phyloP scores from a whole-genome alignment of 37 sponge, comb jelly and placozoan genomes.

The Halichondria panicea region DNA sequence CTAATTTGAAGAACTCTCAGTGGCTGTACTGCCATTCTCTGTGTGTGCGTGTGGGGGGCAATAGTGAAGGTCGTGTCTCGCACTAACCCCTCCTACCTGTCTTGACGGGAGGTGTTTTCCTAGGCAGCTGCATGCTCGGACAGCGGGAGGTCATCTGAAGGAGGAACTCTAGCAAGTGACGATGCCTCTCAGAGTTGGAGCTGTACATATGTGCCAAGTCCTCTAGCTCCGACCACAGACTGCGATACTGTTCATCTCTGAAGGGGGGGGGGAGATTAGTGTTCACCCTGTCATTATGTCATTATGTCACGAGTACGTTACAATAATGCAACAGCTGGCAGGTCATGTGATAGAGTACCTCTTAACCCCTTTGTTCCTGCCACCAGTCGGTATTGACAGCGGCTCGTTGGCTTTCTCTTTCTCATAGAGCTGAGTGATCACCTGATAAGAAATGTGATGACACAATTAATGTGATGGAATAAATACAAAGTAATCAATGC shows the following conservation, averaged over 20 bases:
- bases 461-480: too few species aligned
- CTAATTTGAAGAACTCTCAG: too few species aligned
- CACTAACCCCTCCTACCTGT: background rate
- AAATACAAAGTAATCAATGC: too few species aligned
- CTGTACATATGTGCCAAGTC: conserved; percentile 34
- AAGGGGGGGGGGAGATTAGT: too few species aligned
- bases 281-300: too few species aligned
- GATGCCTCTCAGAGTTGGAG: conserved; percentile 49
- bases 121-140: conserved; percentile 12
- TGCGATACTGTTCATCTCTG: conserved; percentile 87
- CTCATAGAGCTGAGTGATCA: conserved; percentile 18
- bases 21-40: too few species aligned
- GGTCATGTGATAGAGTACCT: conserved; percentile 27
- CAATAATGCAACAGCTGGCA: too few species aligned
- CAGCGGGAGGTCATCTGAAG: conserved; percentile 5
- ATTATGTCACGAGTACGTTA: too few species aligned
- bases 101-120: conserved; percentile 15
- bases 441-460: too few species aligned
- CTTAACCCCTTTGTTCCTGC: conserved; percentile 47
- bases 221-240: conserved; percentile 81
- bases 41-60: background rate
- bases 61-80: background rate
- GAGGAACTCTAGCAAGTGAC: conserved; percentile 26
- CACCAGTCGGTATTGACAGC: conserved; percentile 51
- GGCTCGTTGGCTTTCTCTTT: conserved; percentile 64